Evolutionary conservation across 2,797 vertebrate species (phyloP).

Genomic region (Pseudochromis fuscus): DNA sequence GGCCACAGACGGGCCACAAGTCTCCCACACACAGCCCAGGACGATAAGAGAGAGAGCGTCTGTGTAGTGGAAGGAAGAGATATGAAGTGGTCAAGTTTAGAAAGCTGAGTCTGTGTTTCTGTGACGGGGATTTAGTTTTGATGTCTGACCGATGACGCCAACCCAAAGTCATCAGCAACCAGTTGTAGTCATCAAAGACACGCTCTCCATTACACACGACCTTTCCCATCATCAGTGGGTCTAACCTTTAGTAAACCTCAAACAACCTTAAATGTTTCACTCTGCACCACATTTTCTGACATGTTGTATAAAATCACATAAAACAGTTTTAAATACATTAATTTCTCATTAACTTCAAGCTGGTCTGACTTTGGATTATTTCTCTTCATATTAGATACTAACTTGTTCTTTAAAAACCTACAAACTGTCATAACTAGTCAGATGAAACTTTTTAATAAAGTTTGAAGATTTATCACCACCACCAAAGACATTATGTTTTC

Average conservation of each 20-base stretch:
- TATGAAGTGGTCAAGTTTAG: constrained; percentile 45
- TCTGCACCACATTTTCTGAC: no score
- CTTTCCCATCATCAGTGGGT: constrained; percentile 25
- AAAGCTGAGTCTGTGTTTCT: constrained; percentile 19
- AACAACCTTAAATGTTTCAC: not conserved
- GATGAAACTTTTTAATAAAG: no score
- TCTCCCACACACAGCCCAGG: constrained; percentile 7
- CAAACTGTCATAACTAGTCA: no score
- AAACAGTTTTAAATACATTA: no score
- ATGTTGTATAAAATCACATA: no score
- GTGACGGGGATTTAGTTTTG: constrained; percentile 24
- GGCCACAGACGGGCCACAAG: constrained; percentile 27
- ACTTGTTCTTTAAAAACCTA: no score
- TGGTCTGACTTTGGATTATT: no score
- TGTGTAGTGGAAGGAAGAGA: constrained; percentile 66
- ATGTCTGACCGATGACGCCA: constrained; percentile 50
- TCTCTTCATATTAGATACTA: no score
- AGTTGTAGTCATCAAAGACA: constrained; percentile 33
- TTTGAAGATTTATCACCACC: no score
- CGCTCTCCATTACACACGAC: constrained; percentile 2
- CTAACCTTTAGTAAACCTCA: constrained; percentile 20
- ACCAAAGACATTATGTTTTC: no score
- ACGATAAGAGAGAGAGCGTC: constrained; percentile 41
- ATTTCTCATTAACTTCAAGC: no score
- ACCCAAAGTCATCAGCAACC: constrained; percentile 12